A percentile compares a stretch with the other conserved stretches of the same genome.
Evolutionary conservation across 2,888 invertebrate genomes (phyloP).

Genomic region (Lottia gigantea): DNA sequence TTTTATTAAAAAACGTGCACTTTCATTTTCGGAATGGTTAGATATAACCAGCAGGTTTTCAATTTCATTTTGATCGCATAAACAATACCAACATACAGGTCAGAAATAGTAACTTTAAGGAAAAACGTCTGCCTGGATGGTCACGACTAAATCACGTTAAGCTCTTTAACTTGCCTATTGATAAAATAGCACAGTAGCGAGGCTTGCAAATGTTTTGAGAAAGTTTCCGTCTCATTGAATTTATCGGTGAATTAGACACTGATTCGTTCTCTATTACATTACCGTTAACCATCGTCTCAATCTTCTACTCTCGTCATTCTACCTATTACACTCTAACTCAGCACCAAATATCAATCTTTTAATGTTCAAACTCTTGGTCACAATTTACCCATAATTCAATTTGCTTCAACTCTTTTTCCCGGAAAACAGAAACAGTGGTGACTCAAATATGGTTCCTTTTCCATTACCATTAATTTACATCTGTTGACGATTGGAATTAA

Average conservation of each 20-base stretch:
- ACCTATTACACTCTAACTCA: neutral
- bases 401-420: neutral
- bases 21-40: too few relatives aligned
- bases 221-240: slow-evolving; percentile 8
- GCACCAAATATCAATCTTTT: neutral
- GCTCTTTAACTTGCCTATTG: neutral
- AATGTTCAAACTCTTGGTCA: neutral
- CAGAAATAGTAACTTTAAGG: too few relatives aligned
- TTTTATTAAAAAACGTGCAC: too few relatives aligned
- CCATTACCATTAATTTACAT: slow-evolving; percentile 2
- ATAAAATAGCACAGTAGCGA: slow-evolving; percentile 2
- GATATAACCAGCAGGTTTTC: too few relatives aligned
- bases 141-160: neutral
- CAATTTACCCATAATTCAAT: slow-evolving; percentile 8
- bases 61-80: too few relatives aligned
- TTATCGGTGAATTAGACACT: slow-evolving; percentile 6
- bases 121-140: neutral
- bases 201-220: slow-evolving; percentile 11
- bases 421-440: slow-evolving; percentile 10
- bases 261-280: slow-evolving; percentile 5
- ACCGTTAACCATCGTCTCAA: neutral
- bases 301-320: neutral
- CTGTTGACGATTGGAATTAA: neutral
- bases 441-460: slow-evolving; percentile 6
- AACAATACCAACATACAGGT: too few relatives aligned